Evolutionary conservation across 2,888 invertebrate genomes (phyloP), one percentile per base, ranked within the genome.

Genomic region (Pseudolycoriella hygida): DNA sequence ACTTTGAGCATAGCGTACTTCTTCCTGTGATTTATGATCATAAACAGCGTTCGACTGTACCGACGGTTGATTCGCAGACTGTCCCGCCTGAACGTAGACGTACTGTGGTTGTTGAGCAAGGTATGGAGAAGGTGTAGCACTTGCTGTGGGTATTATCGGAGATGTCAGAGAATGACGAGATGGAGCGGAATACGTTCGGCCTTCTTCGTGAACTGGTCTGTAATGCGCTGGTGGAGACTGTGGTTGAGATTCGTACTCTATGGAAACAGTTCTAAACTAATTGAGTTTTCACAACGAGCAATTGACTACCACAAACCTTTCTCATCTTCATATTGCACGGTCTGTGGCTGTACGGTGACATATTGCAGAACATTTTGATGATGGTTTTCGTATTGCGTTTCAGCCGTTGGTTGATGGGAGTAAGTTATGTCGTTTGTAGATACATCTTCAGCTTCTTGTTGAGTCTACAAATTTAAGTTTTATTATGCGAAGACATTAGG

Each of bases 91-190:
- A 10, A 53, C 48, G 38, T 52, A 51, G 17, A 52, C 48, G 20
- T 48, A 52, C 18, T 50, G 49, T 8, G 53, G 51, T 42, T 52
- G 52, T 8, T 48, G 48, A 12, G 44, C 40, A 30, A 47, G 19
- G 39, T 44, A 47, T 20, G 42, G 32, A 2, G 42, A 41, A 19
- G n/a, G 38, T 10, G 47, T 38, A 25, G 47, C 38, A 19, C 31
- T 30, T 15, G 41, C 15, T 31, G 43, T 47, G 19, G 39, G 42
- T 11, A 47, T 44, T 17, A 45, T 45, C 18, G 49, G 46, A 11
- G 45, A 42, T 3, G 45, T 17, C 11, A 48, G 34, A 25, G 50
- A 41, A n/a, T 46, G 44, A 30, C 49, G 47, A 10, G 48, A 42
- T 40, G 47, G 46, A 12, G 48, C 47, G 17, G 51, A 44, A 45